Conservation (phyloP, 2,797 vertebrate genomes). For the Microhierax caerulescens region DNA sequence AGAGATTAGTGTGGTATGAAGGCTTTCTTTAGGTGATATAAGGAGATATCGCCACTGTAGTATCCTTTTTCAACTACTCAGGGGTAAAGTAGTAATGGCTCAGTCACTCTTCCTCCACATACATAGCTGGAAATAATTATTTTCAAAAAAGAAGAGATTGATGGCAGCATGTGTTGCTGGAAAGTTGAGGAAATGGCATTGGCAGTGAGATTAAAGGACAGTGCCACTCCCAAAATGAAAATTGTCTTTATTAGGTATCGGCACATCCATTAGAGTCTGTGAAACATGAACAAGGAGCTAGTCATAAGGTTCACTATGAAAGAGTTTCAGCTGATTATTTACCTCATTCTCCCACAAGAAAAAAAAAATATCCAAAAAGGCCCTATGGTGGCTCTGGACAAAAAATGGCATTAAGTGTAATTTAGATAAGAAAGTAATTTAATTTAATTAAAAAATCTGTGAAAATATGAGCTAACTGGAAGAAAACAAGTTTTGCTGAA, state of each 20-base stretch:
- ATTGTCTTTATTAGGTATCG: background rate
- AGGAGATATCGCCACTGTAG: background rate
- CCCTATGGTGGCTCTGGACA: background rate
- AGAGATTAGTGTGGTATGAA: background rate
- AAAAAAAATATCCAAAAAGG: background rate
- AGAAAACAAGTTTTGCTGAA: background rate
- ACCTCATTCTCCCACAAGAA: background rate
- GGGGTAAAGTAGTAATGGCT: background rate
- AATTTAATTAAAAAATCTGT: background rate
- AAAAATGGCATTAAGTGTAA: background rate
- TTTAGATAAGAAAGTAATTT: background rate
- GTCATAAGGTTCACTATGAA: background rate
- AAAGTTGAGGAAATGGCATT: background rate
- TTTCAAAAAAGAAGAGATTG: background rate
- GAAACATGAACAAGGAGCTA: background rate
- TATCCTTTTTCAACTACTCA: background rate
- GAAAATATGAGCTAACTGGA: background rate
- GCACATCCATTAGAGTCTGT: background rate
- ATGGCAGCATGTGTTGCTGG: background rate
- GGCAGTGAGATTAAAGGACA: background rate
- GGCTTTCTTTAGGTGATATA: background rate
- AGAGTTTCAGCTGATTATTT: background rate
- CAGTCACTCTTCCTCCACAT: background rate
- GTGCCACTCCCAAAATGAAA: background rate
- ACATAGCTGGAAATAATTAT: background rate